Percentiles rank a stretch among this genome's conserved stretches.
phyloP scores from a whole-genome alignment of 2,797 vertebrate species.

The Coendou prehensilis region DNA sequence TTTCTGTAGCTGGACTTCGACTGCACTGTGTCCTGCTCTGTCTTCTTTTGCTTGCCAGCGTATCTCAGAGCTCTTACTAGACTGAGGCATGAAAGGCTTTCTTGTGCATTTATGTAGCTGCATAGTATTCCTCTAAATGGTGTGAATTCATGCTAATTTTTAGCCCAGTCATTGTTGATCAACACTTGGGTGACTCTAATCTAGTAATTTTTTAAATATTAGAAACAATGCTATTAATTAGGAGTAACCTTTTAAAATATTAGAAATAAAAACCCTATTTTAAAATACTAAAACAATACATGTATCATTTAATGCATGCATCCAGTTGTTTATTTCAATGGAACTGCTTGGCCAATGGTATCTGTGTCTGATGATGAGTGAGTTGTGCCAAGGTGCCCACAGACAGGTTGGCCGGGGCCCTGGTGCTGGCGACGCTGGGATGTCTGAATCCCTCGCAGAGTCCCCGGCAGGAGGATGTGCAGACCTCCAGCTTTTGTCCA shows the following conservation, averaged over 20 bases:
- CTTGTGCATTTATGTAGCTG: background rate
- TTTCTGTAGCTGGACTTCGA: background rate
- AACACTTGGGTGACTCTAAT: background rate
- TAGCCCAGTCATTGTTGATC: background rate
- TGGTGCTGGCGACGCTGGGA: background rate
- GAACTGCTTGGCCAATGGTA: rapidly evolving
- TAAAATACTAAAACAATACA: background rate
- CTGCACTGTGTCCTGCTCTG: background rate
- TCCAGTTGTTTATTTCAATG: too few relatives aligned
- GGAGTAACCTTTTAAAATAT: background rate
- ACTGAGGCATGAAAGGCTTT: rapidly evolving
- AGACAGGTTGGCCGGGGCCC: background rate
- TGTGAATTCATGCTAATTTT: background rate
- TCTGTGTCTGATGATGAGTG: background rate
- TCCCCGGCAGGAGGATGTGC: too few relatives aligned
- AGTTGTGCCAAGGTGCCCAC: background rate
- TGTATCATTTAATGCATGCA: too few relatives aligned
- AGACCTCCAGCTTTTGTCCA: background rate
- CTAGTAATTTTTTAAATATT: background rate
- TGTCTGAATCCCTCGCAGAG: background rate
- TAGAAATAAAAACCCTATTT: background rate
- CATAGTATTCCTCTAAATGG: background rate
- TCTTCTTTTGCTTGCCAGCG: rapidly evolving
- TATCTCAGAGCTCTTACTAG: background rate
- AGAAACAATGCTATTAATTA: background rate